A percentile compares a stretch with the other conserved stretches of the same genome.
These are phyloP conservation scores for Agrotis puta DNA, from an alignment of 2,888 invertebrate genomes.

Conservation along the genomic window DNA sequence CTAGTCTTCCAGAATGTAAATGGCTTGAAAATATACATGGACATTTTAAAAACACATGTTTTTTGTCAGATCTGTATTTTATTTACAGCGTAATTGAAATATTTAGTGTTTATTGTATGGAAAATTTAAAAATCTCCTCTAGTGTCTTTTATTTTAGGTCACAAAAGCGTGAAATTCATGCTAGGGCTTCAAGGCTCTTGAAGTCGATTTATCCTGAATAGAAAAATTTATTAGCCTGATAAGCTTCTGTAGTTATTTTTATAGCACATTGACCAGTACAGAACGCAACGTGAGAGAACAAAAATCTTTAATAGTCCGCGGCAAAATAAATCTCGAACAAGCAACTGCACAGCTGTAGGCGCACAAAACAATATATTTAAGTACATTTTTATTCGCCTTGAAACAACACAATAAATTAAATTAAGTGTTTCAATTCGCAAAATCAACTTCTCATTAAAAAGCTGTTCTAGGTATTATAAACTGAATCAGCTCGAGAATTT, in stretches of 20 bases:
- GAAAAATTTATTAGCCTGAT: no score
- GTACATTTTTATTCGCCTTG: conserved; percentile 1
- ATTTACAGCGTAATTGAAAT: no score
- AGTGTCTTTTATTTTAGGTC: no score
- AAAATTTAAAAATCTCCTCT: no score
- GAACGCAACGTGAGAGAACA: not conserved
- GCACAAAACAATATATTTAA: not conserved
- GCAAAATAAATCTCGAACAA: not conserved
- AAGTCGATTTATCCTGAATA: no score
- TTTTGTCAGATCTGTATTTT: not conserved
- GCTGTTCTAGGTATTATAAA: conserved; percentile 7
- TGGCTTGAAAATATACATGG: not conserved
- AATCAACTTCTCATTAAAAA: conserved; percentile 14
- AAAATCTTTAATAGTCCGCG: not conserved
- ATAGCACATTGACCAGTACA: no score
- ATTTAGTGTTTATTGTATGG: no score
- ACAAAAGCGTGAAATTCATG: no score
- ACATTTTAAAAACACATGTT: not conserved
- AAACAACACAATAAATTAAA: conserved; percentile 6
- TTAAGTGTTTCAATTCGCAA: conserved; percentile 1
- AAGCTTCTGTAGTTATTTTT: no score
- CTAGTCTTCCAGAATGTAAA: not conserved
- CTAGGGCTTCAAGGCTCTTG: no score
- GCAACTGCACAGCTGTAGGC: not conserved
- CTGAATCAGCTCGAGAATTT: conserved; percentile 18